Percentiles rank a stretch among this genome's conserved stretches.
Conservation (phyloP, 2,888 invertebrate genomes). For the Erannis defoliaria region DNA sequence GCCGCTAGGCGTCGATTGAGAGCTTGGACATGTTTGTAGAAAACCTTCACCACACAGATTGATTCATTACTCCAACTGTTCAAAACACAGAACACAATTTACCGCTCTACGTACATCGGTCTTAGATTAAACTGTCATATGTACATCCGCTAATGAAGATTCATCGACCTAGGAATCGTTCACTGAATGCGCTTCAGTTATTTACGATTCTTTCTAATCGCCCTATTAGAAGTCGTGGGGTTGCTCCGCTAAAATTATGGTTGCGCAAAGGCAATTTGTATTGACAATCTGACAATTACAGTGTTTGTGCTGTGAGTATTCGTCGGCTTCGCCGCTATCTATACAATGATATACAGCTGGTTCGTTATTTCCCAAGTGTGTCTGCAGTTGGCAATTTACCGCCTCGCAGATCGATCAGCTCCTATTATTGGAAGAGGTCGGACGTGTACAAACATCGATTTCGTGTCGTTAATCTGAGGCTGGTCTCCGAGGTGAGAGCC, state of each 20-base stretch:
- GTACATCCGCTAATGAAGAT: conserved; percentile 62
- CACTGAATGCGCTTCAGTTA: conserved; percentile 47
- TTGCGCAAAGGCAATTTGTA: conserved; percentile 56
- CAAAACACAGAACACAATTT: conserved; percentile 61
- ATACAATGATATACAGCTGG: conserved; percentile 67
- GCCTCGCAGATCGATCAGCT: conserved; percentile 80
- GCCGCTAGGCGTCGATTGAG: conserved; percentile 80
- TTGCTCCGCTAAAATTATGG: conserved; percentile 46
- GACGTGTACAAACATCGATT: conserved; percentile 86
- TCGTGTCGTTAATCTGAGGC: conserved; percentile 80
- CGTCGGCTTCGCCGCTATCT: conserved; percentile 56
- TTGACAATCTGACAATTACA: conserved; percentile 72
- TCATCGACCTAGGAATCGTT: conserved; percentile 51
- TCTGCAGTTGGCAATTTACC: conserved; percentile 79
- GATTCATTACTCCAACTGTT: conserved; percentile 79
- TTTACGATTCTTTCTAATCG: conserved; percentile 51
- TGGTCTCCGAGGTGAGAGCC: conserved; percentile 75
- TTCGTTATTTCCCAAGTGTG: conserved; percentile 79
- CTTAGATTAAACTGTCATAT: conserved; percentile 55
- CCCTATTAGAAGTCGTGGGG: conserved; percentile 47
- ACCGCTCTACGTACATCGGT: conserved; percentile 56
- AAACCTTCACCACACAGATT: conserved; percentile 75
- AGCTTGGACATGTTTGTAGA: conserved; percentile 83
- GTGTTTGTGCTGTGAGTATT: conserved; percentile 57
- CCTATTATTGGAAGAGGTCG: conserved; percentile 84